These are phyloP conservation scores for Sepiola atlantica DNA, from an alignment of 2,888 invertebrate species.

Conservation along the genomic window DNA sequence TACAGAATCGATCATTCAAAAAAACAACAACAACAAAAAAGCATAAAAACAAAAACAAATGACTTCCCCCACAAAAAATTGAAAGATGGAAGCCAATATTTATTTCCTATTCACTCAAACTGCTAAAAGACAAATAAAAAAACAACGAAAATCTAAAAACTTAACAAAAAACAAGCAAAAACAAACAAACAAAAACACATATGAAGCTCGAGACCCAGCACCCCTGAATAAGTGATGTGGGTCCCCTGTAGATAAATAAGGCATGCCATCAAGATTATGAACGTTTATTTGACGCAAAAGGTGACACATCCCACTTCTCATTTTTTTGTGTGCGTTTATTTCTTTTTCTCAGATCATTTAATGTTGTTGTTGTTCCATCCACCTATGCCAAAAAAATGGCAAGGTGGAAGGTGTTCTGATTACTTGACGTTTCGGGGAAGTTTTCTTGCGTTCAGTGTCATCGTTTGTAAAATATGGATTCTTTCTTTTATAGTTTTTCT, in stretches of 20 bases:
- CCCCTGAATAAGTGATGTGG: not conserved
- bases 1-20: not conserved
- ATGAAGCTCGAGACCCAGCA: not conserved
- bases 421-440: not conserved
- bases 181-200: not conserved
- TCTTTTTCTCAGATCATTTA: not conserved
- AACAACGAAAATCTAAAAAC: too few relatives aligned
- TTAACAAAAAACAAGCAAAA: not conserved
- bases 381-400: not conserved
- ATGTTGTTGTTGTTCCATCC: not conserved
- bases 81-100: not conserved
- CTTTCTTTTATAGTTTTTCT: not conserved
- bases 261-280: not conserved
- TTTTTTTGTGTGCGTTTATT: not conserved
- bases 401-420: not conserved
- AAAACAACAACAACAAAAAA: not conserved
- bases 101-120: not conserved
- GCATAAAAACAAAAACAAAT: too few relatives aligned
- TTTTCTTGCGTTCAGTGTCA: conserved; percentile 19
- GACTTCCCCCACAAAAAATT: too few relatives aligned
- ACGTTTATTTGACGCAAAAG: conserved; percentile 8
- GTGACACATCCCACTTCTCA: not conserved
- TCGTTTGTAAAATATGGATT: not conserved
- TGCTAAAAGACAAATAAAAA: too few relatives aligned
- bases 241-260: conserved; percentile 32